A percentile compares a stretch with the other conserved stretches of the same genome.
phyloP scores from a whole-genome alignment of 2,797 vertebrate genomes.

The Hoplostethus mediterraneus region DNA sequence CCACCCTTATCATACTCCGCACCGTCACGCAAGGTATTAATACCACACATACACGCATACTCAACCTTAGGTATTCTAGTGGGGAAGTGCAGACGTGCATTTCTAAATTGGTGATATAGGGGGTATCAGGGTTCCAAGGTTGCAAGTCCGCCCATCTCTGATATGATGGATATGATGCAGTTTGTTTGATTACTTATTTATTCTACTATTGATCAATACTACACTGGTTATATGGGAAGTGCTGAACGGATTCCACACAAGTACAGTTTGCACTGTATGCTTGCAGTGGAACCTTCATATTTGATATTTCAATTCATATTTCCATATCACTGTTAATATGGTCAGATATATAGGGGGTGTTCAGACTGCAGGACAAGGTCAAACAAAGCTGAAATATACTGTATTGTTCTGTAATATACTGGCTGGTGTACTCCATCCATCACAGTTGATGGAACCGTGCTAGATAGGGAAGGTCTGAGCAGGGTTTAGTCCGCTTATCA shows the following conservation, averaged over 20 bases:
- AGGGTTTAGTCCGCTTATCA: not conserved
- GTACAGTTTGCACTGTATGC: too few species aligned
- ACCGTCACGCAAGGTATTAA: slow-evolving; percentile 90
- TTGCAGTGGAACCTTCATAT: too few species aligned
- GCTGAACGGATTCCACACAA: too few species aligned
- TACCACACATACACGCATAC: not conserved
- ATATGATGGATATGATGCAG: too few species aligned
- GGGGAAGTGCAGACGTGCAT: not conserved
- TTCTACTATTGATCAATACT: too few species aligned
- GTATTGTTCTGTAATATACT: not conserved
- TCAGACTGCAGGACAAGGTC: not conserved
- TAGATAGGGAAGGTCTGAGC: not conserved
- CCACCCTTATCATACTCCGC: slow-evolving; percentile 89
- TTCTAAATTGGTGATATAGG: not conserved
- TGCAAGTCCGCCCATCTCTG: not conserved
- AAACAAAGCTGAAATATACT: not conserved
- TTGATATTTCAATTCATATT: not conserved
- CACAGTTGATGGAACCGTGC: not conserved
- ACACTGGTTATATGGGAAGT: too few species aligned
- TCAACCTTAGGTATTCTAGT: not conserved
- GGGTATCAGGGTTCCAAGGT: not conserved
- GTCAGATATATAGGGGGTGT: not conserved
- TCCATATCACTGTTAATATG: not conserved
- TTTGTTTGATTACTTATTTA: too few species aligned
- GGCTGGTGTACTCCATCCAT: not conserved